A percentile compares a stretch with the other conserved stretches of the same genome.
phyloP scores from a whole-genome alignment of 2,113 vertebrate genomes.

The Cyanoderma ruficeps region DNA sequence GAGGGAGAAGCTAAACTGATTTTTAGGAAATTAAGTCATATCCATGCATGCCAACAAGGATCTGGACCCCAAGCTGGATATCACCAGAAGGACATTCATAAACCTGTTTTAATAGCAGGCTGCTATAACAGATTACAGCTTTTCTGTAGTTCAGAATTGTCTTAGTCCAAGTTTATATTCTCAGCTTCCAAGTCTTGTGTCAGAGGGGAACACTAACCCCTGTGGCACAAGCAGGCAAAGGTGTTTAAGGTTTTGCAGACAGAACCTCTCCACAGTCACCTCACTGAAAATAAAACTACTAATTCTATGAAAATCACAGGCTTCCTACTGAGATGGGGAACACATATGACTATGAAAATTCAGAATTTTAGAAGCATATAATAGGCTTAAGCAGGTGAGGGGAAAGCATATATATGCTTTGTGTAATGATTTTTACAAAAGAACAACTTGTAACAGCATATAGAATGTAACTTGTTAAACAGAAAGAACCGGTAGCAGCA shows the following conservation, averaged over 20 bases:
- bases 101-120: neutral
- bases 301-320: neutral
- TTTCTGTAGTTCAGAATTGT: neutral
- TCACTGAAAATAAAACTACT: neutral
- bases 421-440: neutral
- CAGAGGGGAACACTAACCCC: neutral
- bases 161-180: neutral
- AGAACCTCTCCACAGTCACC: neutral
- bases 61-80: neutral
- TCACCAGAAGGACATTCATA: neutral
- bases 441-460: neutral
- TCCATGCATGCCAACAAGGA: neutral
- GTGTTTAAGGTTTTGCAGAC: neutral
- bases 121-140: neutral
- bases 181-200: neutral
- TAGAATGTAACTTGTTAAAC: neutral
- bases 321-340: neutral
- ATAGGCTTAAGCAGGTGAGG: neutral
- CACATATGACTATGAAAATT: neutral
- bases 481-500: neutral
- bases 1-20: neutral
- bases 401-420: neutral
- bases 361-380: neutral
- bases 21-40: neutral
- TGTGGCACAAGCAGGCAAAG: neutral